Base-by-base conservation (phyloP, 2,113 vertebrate species). In the Eulacestoma nigropectus region DNA sequence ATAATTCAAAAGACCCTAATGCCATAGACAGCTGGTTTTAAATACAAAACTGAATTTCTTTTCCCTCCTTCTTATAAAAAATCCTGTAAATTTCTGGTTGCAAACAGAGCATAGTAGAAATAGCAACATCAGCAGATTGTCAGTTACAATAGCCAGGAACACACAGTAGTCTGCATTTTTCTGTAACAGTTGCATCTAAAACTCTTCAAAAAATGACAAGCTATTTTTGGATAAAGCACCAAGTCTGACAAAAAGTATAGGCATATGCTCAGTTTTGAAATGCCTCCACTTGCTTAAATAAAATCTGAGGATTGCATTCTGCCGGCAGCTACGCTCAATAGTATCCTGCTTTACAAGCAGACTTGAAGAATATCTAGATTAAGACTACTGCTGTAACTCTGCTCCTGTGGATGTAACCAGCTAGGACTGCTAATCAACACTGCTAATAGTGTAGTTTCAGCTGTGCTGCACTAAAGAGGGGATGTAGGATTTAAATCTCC, bases 71-170 rank as follows among this genome's bases (percentile, higher is more conserved):
- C 65, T 67, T 64, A 41, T 39, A 84, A 73, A 94, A 83, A 57
- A 41, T 20, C 56, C 68, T 89, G 63, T 52, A 87, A 87, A 89
- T 68, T 79, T 89, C 89, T 52, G 23, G 84, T 72, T 91, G 70
- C 86, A 95, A 94, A 95, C 55, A 82, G 73, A 95, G 60, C 4
- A 7, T 13, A 89, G 68, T 33, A 87, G 90, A 93, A 95, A 94
- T 60, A 95, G 82, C 89, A 95, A 56, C 53, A 84, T 91, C 95
- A 91, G 94, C 94, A 94, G 52, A 77, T 47, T 92, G 90, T 74
- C 88, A 80, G 81, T 94, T 80, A 96, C 90, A 96, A 91, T 64
- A 93, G 63, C 42, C 63, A 94, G 93, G 89, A 93, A 93, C 70
- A 65, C 85, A 82, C 20, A 76, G 83, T n/a, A 79, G 67, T 89